A percentile compares a stretch with the other conserved stretches of the same genome.
These are phyloP conservation scores for Toxonevra muliebris DNA, from an alignment of 2,888 invertebrate species.

Conservation along the genomic window DNA sequence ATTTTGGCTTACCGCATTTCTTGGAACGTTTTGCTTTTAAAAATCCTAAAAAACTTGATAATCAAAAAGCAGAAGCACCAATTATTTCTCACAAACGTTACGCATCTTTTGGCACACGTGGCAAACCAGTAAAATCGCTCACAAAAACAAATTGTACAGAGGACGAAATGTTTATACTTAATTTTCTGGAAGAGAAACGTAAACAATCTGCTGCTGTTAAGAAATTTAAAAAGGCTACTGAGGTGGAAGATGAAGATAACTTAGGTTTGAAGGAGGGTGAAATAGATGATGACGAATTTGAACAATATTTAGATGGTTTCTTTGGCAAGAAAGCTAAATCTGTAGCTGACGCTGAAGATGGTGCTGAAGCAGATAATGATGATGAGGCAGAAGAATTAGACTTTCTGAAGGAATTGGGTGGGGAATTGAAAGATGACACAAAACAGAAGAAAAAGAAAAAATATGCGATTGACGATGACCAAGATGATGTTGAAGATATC, in stretches of 20 bases:
- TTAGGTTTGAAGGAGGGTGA: slow-evolving; percentile 75
- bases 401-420: slow-evolving; percentile 74
- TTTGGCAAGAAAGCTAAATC: slow-evolving; percentile 68
- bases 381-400: slow-evolving; percentile 72
- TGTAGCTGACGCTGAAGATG: slow-evolving; percentile 68
- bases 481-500: slow-evolving; percentile 57
- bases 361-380: slow-evolving; percentile 73
- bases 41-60: slow-evolving; percentile 79
- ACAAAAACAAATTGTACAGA: slow-evolving; percentile 81
- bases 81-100: slow-evolving; percentile 69
- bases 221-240: slow-evolving; percentile 52
- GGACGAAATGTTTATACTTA: slow-evolving; percentile 76
- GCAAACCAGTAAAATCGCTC: slow-evolving; percentile 77
- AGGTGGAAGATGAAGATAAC: slow-evolving; percentile 65
- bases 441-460: slow-evolving; percentile 52
- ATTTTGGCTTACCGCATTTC: slow-evolving; percentile 90
- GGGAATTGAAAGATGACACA: slow-evolving; percentile 55
- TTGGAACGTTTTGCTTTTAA: slow-evolving; percentile 95
- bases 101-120: slow-evolving; percentile 74
- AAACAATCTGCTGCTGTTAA: slow-evolving; percentile 52
- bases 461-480: slow-evolving; percentile 52
- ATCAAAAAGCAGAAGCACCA: slow-evolving; percentile 63
- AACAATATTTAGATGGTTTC: slow-evolving; percentile 66
- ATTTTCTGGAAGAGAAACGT: slow-evolving; percentile 70
- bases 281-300: slow-evolving; percentile 71